Percentiles rank a stretch among this genome's conserved stretches.
phyloP scores from a whole-genome alignment of 2,797 vertebrate genomes.

The Morus bassanus region DNA sequence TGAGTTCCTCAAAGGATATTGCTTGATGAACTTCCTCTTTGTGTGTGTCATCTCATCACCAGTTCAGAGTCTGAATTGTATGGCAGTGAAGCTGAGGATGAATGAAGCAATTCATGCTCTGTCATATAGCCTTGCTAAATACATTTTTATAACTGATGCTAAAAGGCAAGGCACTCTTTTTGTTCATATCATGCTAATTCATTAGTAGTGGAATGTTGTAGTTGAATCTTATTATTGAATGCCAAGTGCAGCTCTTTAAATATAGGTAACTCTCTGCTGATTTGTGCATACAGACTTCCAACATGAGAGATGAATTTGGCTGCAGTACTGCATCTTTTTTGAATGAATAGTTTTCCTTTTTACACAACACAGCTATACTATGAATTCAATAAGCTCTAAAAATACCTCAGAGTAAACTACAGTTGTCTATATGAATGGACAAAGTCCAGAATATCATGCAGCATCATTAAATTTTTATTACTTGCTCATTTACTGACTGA shows the following conservation, averaged over 20 bases:
- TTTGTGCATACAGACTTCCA: not conserved
- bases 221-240: constrained; percentile 17
- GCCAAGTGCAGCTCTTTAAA: not conserved
- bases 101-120: not conserved
- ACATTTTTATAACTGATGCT: constrained; percentile 2
- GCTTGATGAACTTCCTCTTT: not conserved
- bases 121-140: not conserved
- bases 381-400: constrained; percentile 25
- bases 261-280: not conserved
- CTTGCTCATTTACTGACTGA: not conserved
- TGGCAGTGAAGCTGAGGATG: not conserved
- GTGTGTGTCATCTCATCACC: not conserved
- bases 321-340: not conserved
- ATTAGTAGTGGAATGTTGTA: not conserved
- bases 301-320: not conserved
- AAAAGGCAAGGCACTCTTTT: not conserved
- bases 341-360: not conserved
- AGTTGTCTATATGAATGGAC: not conserved
- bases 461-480: not conserved
- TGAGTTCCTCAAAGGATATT: not conserved
- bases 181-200: not conserved
- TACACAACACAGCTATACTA: not conserved
- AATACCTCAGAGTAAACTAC: constrained; percentile 15
- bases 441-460: not conserved
- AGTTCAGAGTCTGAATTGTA: not conserved